Percentiles rank a stretch among this genome's conserved stretches.
Conservation (phyloP, 2,797 vertebrate species). For the Gallinago solitaria region DNA sequence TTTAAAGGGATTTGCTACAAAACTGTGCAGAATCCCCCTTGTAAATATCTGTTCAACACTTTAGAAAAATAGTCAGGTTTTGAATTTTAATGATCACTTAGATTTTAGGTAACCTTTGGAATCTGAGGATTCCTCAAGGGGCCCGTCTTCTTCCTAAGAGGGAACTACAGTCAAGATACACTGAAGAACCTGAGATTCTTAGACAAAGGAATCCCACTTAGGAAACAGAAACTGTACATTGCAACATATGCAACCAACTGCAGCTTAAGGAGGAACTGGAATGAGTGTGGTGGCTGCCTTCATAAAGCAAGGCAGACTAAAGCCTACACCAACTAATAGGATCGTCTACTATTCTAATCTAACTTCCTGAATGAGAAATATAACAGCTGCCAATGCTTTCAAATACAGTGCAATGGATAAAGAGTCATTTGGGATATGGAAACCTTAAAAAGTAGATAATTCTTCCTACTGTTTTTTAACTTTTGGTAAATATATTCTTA, state of each 20-base stretch:
- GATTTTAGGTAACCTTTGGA: background rate
- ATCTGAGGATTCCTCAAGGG: background rate
- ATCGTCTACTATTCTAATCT: background rate
- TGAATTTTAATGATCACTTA: background rate
- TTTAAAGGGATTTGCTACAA: background rate
- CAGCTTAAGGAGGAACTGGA: background rate
- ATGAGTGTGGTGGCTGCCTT: background rate
- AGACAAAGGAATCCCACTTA: background rate
- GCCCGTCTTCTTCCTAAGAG: background rate
- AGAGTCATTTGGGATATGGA: background rate
- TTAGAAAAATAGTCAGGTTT: background rate
- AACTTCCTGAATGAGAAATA: background rate
- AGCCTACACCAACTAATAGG: background rate
- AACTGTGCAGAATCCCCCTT: background rate
- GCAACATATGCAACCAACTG: background rate
- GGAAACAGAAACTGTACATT: background rate
- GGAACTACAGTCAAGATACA: background rate
- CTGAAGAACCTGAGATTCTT: background rate
- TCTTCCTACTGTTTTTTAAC: background rate
- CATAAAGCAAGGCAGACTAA: background rate
- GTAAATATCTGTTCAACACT: background rate
- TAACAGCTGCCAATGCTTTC: background rate
- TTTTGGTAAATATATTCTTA: background rate
- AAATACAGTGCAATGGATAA: background rate
- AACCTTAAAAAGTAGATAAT: background rate